Percentiles rank a stretch among this genome's conserved stretches.
Conservation (phyloP, 2,113 vertebrate species). For the Scomber japonicus region DNA sequence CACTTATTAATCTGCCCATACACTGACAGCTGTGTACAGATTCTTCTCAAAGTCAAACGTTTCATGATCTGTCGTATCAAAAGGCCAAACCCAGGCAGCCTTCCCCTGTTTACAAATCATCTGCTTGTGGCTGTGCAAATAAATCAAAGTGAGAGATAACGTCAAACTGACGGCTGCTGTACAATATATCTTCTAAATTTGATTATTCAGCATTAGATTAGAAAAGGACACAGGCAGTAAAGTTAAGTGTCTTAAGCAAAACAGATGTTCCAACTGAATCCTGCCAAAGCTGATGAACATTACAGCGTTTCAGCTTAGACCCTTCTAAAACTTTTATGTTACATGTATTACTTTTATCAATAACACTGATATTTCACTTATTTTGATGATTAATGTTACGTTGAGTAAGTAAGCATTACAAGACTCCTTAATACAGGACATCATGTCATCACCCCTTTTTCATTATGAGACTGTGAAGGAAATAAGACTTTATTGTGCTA, state of each 20-base stretch:
- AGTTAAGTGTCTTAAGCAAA: conserved; percentile 22
- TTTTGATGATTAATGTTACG: background rate
- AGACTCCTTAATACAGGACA: no score
- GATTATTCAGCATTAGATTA: conserved; percentile 45
- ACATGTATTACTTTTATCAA: background rate
- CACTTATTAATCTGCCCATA: conserved; percentile 33
- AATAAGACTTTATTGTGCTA: background rate
- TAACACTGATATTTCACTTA: background rate
- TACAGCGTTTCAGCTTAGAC: background rate
- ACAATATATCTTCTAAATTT: conserved; percentile 42
- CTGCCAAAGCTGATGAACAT: background rate
- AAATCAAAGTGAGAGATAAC: conserved; percentile 73
- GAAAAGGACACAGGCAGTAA: background rate
- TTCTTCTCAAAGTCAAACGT: conserved; percentile 39
- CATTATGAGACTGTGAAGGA: background rate
- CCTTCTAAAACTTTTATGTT: no score
- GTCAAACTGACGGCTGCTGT: conserved; percentile 57
- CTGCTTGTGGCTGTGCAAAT: conserved; percentile 58
- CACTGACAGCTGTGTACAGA: conserved; percentile 11
- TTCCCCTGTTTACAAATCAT: conserved; percentile 60
- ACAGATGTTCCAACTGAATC: conserved; percentile 5
- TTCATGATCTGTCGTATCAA: conserved; percentile 59
- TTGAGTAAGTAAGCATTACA: background rate
- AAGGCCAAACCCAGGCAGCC: conserved; percentile 41
- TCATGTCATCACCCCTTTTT: background rate